Conservation (phyloP, 2,797 vertebrate genomes). For the Hemitrygon akajei region DNA sequence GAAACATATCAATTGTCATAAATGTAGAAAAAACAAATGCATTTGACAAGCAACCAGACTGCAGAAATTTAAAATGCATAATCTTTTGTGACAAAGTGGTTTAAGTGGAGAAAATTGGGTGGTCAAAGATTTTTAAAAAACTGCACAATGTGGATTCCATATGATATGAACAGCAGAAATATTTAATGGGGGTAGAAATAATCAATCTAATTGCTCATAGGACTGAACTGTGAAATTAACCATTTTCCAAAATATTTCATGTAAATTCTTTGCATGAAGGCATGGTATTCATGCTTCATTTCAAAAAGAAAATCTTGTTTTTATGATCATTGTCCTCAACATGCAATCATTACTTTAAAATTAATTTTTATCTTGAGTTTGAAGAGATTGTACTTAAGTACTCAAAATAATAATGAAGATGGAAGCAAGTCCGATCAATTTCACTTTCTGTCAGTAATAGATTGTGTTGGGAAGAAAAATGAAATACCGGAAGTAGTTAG, state of each 20-base stretch:
- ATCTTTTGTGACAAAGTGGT: not conserved
- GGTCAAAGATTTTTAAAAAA: not conserved
- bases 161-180: not conserved
- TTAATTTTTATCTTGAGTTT: not conserved
- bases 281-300: no score
- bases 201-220: no score
- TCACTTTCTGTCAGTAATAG: not conserved
- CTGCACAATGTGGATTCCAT: not conserved
- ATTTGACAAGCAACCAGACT: not conserved
- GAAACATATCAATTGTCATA: no score
- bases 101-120: not conserved
- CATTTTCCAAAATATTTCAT: no score
- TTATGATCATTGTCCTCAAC: not conserved
- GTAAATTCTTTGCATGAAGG: no score
- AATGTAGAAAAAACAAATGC: not conserved
- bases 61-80: not conserved
- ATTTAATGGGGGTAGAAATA: no score
- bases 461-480: not conserved
- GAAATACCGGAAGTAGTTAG: no score
- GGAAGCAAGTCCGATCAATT: not conserved
- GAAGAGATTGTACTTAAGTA: not conserved
- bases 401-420: not conserved
- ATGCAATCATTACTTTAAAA: not conserved
- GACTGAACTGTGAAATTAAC: no score
- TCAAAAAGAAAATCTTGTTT: not conserved